These are phyloP conservation scores for Pyrrhosoma nymphula DNA, from an alignment of 2,888 invertebrate genomes.

Conservation along the genomic window DNA sequence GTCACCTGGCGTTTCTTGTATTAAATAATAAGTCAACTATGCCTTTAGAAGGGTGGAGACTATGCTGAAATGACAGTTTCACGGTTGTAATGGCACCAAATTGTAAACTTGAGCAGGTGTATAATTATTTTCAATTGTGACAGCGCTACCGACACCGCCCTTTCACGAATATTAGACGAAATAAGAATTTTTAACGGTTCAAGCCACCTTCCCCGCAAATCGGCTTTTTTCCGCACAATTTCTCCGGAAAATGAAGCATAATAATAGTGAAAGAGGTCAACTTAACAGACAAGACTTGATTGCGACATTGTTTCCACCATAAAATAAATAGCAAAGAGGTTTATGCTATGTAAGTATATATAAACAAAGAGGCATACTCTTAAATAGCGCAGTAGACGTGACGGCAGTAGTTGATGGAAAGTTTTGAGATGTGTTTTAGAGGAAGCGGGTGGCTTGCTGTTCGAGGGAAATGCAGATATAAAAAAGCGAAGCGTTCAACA, in stretches of 20 bases:
- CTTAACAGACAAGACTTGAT: background rate
- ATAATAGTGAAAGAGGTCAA: background rate
- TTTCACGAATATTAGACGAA: background rate
- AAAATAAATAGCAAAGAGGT: background rate
- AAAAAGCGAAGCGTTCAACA: background rate
- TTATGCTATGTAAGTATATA: background rate
- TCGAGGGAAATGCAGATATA: background rate
- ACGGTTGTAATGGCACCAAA: background rate
- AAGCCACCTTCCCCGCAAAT: background rate
- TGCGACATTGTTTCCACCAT: background rate
- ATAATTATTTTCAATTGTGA: background rate
- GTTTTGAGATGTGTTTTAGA: background rate
- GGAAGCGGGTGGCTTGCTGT: background rate
- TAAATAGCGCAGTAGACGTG: background rate
- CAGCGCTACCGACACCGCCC: background rate
- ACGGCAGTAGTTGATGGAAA: background rate
- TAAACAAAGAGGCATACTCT: background rate
- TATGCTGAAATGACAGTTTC: background rate
- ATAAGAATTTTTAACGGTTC: background rate
- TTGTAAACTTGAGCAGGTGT: background rate
- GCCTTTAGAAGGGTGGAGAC: background rate
- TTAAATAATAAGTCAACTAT: background rate
- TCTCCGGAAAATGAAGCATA: background rate
- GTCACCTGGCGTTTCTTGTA: background rate
- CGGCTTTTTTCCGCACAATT: background rate